Conservation (phyloP, 2,888 invertebrate species). For the Lathronympha strigana region DNA sequence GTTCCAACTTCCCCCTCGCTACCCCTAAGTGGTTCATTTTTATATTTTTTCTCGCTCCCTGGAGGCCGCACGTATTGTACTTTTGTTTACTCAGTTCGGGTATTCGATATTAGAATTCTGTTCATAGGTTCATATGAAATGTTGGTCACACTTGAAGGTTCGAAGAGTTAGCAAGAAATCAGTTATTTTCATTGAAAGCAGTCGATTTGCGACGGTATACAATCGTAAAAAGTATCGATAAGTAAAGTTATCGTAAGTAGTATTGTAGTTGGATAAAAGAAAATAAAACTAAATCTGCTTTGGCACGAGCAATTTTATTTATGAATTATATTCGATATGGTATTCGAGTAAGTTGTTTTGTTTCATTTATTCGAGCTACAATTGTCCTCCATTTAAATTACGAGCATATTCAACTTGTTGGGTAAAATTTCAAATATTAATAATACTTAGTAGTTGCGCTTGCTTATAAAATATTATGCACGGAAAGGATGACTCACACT, state of each 20-base stretch:
- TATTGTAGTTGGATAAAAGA: neutral
- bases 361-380: neutral
- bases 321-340: neutral
- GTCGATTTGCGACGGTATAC: conserved; percentile 15
- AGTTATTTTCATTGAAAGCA: conserved; percentile 23
- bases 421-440: neutral
- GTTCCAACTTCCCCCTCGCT: conserved; percentile 44
- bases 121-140: conserved; percentile 38
- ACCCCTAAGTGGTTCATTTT: conserved; percentile 50
- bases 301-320: neutral
- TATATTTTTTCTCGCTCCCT: conserved; percentile 46
- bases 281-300: too few species aligned
- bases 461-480: too few species aligned
- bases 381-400: neutral
- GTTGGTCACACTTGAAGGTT: conserved; percentile 35
- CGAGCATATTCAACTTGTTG: neutral
- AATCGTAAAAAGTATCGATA: too few species aligned
- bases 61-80: conserved; percentile 38
- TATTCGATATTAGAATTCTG: conserved; percentile 42
- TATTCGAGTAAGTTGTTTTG: neutral
- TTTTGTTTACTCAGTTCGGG: conserved; percentile 42
- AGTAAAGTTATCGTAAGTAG: neutral
- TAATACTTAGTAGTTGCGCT: too few species aligned
- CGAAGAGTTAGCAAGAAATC: conserved; percentile 17
- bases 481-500: too few species aligned